phyloP scores from a whole-genome alignment of 1,140 invertebrate genomes.

The Diplogasteroides magnus region DNA sequence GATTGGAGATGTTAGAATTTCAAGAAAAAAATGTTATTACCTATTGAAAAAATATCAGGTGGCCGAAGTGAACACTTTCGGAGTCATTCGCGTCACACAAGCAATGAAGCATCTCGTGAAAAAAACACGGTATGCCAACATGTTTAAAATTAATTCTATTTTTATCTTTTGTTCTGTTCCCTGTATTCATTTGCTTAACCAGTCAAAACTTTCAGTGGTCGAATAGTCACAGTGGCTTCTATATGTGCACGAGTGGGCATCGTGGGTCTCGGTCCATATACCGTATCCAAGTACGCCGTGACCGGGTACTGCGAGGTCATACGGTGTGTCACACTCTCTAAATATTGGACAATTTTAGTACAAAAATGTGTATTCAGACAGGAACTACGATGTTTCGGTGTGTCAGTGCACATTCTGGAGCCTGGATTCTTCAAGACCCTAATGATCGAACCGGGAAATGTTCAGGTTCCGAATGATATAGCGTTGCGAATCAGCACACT shows the following conservation, averaged over 20 bases:
- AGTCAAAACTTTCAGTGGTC: conserved; percentile 33
- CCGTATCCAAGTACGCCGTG: no score
- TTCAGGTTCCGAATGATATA: no score
- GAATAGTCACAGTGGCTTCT: conserved; percentile 32
- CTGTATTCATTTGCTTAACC: no score
- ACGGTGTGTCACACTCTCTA: conserved; percentile 9
- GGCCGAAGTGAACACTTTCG: conserved; percentile 34
- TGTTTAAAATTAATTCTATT: no score
- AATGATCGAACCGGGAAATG: conserved; percentile 23
- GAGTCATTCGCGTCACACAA: conserved; percentile 35
- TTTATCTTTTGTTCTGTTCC: no score
- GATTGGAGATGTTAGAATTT: no score
- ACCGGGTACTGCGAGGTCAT: conserved; percentile 35
- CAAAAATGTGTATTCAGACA: conserved; percentile 2
- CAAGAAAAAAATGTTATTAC: neutral
- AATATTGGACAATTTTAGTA: neutral
- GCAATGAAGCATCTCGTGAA: conserved; percentile 33
- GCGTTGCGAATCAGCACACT: no score
- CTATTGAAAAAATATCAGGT: neutral
- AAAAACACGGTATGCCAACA: no score
- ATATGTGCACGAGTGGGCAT: conserved; percentile 33
- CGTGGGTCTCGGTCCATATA: conserved; percentile 27
- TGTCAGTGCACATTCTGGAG: conserved; percentile 29
- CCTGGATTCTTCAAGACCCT: conserved; percentile 35
- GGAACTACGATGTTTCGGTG: conserved; percentile 30